phyloP scores from a whole-genome alignment of 2,888 invertebrate genomes.

The Agonopterix heracliana region DNA sequence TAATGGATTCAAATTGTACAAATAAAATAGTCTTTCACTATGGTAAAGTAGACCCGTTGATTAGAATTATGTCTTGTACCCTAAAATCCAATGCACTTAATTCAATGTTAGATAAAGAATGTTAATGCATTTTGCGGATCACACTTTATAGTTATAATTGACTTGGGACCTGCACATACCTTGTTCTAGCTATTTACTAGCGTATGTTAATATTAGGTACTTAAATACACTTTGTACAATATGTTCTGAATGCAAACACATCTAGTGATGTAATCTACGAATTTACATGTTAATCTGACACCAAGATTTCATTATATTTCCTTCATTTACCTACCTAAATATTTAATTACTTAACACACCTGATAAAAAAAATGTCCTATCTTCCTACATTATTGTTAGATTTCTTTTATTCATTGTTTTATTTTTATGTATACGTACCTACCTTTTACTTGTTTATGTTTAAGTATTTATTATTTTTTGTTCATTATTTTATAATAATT shows the following conservation, averaged over 20 bases:
- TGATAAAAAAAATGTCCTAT: not conserved
- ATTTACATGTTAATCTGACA: constrained; percentile 7
- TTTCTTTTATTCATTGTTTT: not conserved
- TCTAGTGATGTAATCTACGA: constrained; percentile 6
- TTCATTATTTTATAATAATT: constrained; percentile 48
- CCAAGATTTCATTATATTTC: not conserved
- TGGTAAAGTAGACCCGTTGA: constrained; percentile 55
- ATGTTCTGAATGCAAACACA: constrained; percentile 67
- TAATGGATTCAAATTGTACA: constrained; percentile 56
- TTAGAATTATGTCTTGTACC: constrained; percentile 24
- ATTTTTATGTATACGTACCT: not conserved
- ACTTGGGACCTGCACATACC: constrained; percentile 26
- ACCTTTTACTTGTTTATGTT: not conserved
- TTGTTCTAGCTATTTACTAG: not conserved
- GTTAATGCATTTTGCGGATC: constrained; percentile 20
- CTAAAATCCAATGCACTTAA: constrained; percentile 33
- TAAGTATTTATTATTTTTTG: constrained; percentile 17
- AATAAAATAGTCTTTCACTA: constrained; percentile 37
- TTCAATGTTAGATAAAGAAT: constrained; percentile 28
- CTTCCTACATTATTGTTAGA: not conserved
- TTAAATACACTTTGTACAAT: constrained; percentile 26
- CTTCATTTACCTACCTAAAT: constrained; percentile 1
- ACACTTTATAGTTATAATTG: constrained; percentile 2
- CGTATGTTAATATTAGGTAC: constrained; percentile 1
- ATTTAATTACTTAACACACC: constrained; percentile 1